Percentiles rank a stretch among this genome's conserved stretches.
Conservation (phyloP, 2,113 vertebrate genomes). For the Calcarius ornatus region DNA sequence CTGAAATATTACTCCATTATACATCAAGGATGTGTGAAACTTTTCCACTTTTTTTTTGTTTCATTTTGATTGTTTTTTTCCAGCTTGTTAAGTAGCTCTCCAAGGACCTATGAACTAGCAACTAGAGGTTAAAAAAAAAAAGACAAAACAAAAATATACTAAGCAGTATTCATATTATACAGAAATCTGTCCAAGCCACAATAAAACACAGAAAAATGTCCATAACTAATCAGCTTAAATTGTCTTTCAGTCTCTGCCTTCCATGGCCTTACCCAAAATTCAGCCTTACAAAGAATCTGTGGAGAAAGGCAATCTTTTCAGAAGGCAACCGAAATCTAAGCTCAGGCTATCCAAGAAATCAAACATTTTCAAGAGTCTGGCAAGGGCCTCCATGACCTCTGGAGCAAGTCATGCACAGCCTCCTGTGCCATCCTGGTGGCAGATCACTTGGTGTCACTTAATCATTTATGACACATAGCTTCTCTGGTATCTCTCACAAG, state of each 20-base stretch:
- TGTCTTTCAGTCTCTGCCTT: background rate
- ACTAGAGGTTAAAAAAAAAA: background rate
- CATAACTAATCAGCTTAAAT: background rate
- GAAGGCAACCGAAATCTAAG: background rate
- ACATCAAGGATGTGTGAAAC: background rate
- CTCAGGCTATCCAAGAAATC: background rate
- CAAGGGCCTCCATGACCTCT: background rate
- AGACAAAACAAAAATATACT: background rate
- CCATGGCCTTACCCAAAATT: background rate
- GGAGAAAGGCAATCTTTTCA: background rate
- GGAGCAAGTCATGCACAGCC: background rate
- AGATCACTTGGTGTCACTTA: background rate
- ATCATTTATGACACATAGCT: background rate
- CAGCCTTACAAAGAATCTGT: background rate
- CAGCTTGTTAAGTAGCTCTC: background rate
- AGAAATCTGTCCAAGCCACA: background rate
- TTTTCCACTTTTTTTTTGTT: background rate
- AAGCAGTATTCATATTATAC: background rate
- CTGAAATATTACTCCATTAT: conserved; percentile 1
- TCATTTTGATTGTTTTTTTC: background rate
- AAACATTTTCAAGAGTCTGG: background rate
- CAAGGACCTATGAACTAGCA: background rate
- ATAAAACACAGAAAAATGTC: background rate
- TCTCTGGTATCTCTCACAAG: background rate
- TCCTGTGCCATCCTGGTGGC: background rate